Conservation (phyloP, 1,140 invertebrate species). For the Mercenaria mercenaria region DNA sequence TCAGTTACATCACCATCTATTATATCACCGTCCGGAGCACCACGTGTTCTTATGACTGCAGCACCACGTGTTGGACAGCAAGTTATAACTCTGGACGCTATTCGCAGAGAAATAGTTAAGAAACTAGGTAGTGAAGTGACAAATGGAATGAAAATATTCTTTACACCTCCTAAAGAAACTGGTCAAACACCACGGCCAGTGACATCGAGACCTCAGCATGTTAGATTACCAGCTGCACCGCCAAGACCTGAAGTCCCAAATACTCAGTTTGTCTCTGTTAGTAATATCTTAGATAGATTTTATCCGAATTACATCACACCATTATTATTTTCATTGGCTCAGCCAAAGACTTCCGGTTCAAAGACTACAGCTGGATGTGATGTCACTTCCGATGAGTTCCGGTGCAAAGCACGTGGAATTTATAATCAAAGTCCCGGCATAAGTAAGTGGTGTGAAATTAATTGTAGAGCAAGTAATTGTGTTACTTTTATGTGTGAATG, state of each 20-base stretch:
- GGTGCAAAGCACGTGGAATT: conserved; percentile 54
- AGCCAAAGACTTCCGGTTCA: background rate
- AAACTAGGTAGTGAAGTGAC: background rate
- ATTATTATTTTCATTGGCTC: conserved; percentile 50
- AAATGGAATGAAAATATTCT: conserved; percentile 14
- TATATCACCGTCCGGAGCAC: background rate
- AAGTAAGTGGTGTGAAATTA: conserved; percentile 64
- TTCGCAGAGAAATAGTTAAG: conserved; percentile 31
- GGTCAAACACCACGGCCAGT: background rate
- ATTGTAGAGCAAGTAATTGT: conserved; percentile 60
- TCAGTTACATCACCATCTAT: background rate
- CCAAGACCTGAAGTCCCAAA: conserved; percentile 30
- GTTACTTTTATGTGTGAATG: conserved; percentile 64
- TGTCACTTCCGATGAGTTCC: conserved; percentile 54
- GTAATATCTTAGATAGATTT: conserved; percentile 62
- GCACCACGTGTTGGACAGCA: background rate
- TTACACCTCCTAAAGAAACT: background rate
- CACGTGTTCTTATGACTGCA: background rate
- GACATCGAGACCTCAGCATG: background rate
- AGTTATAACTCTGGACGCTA: conserved; percentile 1
- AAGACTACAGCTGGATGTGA: conserved; percentile 47
- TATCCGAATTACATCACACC: conserved; percentile 54
- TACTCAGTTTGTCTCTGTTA: conserved; percentile 63
- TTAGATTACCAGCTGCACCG: background rate
- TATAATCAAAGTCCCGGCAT: conserved; percentile 62